Conservation (phyloP, 1,140 invertebrate species). For the Drosophila nikananu region DNA sequence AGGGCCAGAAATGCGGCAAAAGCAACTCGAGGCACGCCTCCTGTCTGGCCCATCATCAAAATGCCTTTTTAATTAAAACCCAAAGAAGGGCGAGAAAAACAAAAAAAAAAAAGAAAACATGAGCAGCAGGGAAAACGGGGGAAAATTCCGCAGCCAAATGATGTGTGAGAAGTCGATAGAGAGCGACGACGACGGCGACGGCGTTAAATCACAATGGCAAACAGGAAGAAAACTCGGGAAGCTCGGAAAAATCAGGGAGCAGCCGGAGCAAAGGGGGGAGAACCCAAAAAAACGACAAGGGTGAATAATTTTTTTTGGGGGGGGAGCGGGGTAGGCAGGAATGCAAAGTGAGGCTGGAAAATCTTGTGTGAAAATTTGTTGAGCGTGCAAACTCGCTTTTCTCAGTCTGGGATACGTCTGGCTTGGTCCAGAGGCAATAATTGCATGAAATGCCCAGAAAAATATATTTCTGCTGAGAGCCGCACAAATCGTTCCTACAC, state of each 20-base stretch:
- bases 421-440: conserved; percentile 66
- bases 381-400: conserved; percentile 70
- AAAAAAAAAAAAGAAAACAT: background rate
- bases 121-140: conserved; percentile 8
- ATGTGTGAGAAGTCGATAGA: conserved; percentile 82
- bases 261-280: background rate
- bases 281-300: conserved; percentile 40
- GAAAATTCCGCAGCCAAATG: conserved; percentile 59
- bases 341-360: conserved; percentile 68
- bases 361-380: conserved; percentile 83
- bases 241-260: background rate
- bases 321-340: background rate
- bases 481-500: conserved; percentile 54
- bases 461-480: conserved; percentile 71
- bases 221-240: conserved; percentile 46
- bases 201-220: conserved; percentile 77
- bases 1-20: conserved; percentile 65
- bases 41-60: conserved; percentile 64
- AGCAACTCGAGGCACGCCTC: conserved; percentile 67
- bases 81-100: conserved; percentile 29
- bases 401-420: conserved; percentile 47
- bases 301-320: conserved; percentile 28
- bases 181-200: conserved; percentile 31
- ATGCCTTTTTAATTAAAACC: conserved; percentile 78
- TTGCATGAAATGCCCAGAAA: conserved; percentile 78